Evolutionary conservation across 2,113 vertebrate species (phyloP).

Genomic region (Scomber scombrus): DNA sequence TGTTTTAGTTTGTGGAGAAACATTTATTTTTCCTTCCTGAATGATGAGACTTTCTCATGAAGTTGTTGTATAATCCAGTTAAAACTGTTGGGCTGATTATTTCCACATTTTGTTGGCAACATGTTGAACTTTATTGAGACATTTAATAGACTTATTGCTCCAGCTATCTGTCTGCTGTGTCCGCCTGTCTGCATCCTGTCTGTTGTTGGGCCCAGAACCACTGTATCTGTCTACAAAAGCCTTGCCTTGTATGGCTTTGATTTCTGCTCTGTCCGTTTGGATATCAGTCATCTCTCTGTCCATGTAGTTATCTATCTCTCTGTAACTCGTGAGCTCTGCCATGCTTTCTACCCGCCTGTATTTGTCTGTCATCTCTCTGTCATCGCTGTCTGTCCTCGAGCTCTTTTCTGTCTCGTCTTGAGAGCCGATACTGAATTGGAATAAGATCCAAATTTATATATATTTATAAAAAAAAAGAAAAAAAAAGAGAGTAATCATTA

Average conservation of each 20-base stretch:
- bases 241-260: slow-evolving; percentile 7
- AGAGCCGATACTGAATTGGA: no score
- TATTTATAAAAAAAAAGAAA: no score
- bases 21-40: background rate
- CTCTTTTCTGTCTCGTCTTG: slow-evolving; percentile 1
- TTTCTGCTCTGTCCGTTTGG: slow-evolving; percentile 45
- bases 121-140: background rate
- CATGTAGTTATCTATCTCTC: slow-evolving; percentile 12
- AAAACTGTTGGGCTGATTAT: background rate
- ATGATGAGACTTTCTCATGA: background rate
- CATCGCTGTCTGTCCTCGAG: background rate
- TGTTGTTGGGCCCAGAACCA: slow-evolving; percentile 22
- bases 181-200: slow-evolving; percentile 19
- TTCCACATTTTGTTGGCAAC: background rate
- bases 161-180: slow-evolving; percentile 13
- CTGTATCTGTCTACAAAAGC: slow-evolving; percentile 1
- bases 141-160: background rate
- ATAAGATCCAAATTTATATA: no score
- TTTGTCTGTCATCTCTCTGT: slow-evolving; percentile 24
- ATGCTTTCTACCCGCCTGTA: slow-evolving; percentile 35
- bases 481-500: background rate
- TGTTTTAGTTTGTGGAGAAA: background rate
- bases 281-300: slow-evolving; percentile 32
- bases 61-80: background rate
- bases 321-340: background rate